These are phyloP conservation scores for Odontamblyopus lacepedii DNA, from an alignment of 2,797 vertebrate species.

Conservation along the genomic window DNA sequence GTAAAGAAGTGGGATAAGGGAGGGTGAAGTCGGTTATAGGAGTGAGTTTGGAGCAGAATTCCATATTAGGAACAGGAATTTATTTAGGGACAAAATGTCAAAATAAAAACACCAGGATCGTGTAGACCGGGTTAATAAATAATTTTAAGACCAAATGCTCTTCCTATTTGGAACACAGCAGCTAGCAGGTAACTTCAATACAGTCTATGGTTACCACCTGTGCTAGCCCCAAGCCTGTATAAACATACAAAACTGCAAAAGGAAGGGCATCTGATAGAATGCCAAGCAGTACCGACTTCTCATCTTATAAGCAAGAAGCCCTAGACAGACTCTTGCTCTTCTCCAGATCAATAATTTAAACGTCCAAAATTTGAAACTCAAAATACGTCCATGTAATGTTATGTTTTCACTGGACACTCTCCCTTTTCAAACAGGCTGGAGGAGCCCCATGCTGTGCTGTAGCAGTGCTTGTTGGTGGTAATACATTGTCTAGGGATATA, in stretches of 20 bases:
- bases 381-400: not conserved
- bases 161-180: no score
- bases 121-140: no score
- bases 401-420: not conserved
- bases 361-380: not conserved
- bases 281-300: no score
- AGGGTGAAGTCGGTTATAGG: no score
- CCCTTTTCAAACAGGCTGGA: not conserved
- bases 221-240: not conserved
- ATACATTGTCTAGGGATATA: slow-evolving; percentile 29
- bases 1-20: no score
- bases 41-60: no score
- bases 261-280: not conserved
- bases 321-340: not conserved
- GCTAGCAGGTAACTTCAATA: no score
- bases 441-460: not conserved
- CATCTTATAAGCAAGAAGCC: not conserved
- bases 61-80: no score
- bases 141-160: no score
- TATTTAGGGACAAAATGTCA: no score
- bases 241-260: not conserved
- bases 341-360: not conserved
- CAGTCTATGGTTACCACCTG: not conserved
- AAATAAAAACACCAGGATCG: no score
- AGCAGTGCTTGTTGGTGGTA: slow-evolving; percentile 15